Base-by-base conservation (phyloP, 2,113 vertebrate species). In the Microcebus ravelobensis region DNA sequence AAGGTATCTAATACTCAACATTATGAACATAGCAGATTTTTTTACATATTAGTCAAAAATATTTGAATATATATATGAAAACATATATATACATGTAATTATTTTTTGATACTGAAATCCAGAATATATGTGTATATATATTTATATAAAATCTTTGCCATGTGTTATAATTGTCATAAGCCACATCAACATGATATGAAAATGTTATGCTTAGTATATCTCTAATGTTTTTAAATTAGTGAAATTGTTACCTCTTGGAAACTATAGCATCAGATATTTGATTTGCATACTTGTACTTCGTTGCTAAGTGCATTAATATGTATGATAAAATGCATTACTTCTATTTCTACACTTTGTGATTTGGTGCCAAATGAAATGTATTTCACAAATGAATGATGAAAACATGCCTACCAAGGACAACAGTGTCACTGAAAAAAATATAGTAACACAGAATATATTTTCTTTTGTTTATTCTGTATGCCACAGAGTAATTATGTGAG, bases 331-430 rank as follows among this genome's bases (percentile, higher is more conserved):
- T 71, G 12, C 4, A 34, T 79, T 42, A 5, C 23, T 85, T 65
- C 29, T 96, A n/a, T 61, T 90, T 91, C 39, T 31, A n/a, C 13
- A 82, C 1, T 79, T 82, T 8, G 67, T 74, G 7, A 83, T 61
- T 91, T 89, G 8, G n/a, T 95, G 63, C 34, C 80, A 88, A 70
- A 74, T 73, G 20, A 94, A 97, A 74, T 82, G 5, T 59, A 73
- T 77, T 97, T 79, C 5, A 39, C 42, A 87, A 88, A 90, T 23
- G 31, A 89, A 90, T 92, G 20, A 71, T 81, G 48, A 48, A 89
- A 85, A 39, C 0, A 93, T 84, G 14, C 8, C n/a, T 55, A 80
- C 17, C 63, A 96, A 96, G 45, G 73, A 68, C 57, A 96, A 83
- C 15, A 50, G 13, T 85, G 23, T 91, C 52, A 96, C 0, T 93